Evolutionary conservation across 1,140 invertebrate genomes (phyloP), one percentile per base, ranked within the genome.

Genomic region (Gonatopus flavifemur): DNA sequence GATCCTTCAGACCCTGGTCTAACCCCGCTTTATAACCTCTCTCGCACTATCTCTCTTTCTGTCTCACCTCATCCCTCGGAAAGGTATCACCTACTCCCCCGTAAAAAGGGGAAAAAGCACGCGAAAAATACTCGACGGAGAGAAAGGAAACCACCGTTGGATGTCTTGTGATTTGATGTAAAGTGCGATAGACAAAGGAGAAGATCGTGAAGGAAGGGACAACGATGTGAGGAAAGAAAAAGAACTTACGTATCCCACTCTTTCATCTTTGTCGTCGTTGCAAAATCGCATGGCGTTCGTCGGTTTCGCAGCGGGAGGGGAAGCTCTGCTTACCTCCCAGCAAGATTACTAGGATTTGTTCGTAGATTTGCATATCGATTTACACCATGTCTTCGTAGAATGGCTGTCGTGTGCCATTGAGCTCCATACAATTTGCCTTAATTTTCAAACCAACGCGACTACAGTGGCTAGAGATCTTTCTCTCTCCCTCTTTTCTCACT

Each of bases 311-410:
- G n/a, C n/a, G n/a, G n/a, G n/a, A n/a, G n/a, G n/a, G n/a, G n/a
- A n/a, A n/a, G n/a, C n/a, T n/a, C n/a, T n/a, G 47, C 45, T 39
- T n/a, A n/a, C n/a, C n/a, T n/a, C n/a, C n/a, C 37, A 47, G 55
- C 62, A 54, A 76, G 69, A 76, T 76, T 76, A 76, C 74, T 74
- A 69, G 74, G 69, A 77, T 77, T 75, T 74, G 67, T 67, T 64
- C 67, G 62, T 71, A 70, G 68, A 77, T 77, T 76, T 74, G 59
- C 73, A 76, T 77, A 77, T 77, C 73, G 74, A 77, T 77, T 75
- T 69, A 62, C 58, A n/a, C n/a, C n/a, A n/a, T n/a, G n/a, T n/a
- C n/a, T n/a, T 40, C 10, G 19, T 19, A 43, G 46, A 37, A 55
- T 67, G 51, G 53, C 59, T 64, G 59, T 62, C 64, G 69, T 62